These are phyloP conservation scores for Microcebus tavaratra DNA, from an alignment of 2,113 vertebrate species.

Conservation along the genomic window DNA sequence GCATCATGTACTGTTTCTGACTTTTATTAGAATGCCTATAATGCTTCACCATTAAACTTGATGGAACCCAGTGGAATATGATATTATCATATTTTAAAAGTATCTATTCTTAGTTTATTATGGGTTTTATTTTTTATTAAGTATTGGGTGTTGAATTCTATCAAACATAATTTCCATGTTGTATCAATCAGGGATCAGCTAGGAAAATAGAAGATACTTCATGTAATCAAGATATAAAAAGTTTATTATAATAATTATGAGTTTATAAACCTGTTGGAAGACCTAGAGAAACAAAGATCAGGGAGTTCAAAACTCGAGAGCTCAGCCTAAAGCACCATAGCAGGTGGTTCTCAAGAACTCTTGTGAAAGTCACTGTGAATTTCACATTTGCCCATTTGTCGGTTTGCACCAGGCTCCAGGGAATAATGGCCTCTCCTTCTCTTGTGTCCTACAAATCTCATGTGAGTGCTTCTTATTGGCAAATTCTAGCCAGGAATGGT, in stretches of 20 bases:
- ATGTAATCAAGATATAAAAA: neutral
- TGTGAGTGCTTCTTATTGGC: neutral
- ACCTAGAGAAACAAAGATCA: neutral
- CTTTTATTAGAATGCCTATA: neutral
- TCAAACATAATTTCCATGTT: conserved; percentile 10
- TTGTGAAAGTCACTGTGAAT: neutral
- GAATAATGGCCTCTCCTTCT: neutral
- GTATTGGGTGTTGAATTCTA: neutral
- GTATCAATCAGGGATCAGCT: neutral
- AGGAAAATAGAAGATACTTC: neutral
- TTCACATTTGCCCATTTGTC: neutral
- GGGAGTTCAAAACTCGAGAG: neutral
- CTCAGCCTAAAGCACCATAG: neutral
- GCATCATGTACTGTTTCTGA: neutral
- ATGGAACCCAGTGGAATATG: neutral
- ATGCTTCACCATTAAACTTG: neutral
- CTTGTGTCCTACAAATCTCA: neutral
- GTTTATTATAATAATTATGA: neutral
- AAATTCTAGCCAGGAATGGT: neutral
- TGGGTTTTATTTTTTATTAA: conserved; percentile 3
- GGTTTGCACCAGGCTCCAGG: neutral
- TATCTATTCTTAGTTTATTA: neutral
- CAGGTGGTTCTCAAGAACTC: neutral
- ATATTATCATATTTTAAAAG: neutral
- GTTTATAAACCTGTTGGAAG: neutral